Evolutionary conservation across 2,797 vertebrate species (phyloP).

Genomic region (Artibeus jamaicensis): DNA sequence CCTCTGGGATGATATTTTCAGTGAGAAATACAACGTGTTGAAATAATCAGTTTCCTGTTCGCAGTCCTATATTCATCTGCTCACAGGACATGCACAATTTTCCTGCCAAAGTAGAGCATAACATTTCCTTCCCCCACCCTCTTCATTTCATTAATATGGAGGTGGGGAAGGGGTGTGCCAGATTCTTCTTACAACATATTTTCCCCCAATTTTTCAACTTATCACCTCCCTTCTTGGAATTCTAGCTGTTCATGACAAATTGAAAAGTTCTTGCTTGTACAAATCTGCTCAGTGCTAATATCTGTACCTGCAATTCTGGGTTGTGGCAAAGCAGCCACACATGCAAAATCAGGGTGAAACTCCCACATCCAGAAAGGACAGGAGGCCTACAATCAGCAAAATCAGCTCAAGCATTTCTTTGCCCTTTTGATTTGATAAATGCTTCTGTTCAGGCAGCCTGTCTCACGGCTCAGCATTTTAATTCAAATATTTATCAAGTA

Average conservation of each 20-base stretch:
- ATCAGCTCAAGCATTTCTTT: slow-evolving; percentile 45
- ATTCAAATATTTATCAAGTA: slow-evolving; percentile 47
- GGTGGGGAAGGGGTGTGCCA: slow-evolving; percentile 77
- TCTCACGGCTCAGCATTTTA: slow-evolving; percentile 43
- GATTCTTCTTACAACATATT: slow-evolving; percentile 76
- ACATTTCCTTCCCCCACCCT: slow-evolving; percentile 73
- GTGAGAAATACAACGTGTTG: slow-evolving; percentile 77
- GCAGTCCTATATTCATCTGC: slow-evolving; percentile 78
- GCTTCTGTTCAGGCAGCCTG: slow-evolving; percentile 53
- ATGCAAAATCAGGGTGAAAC: slow-evolving; percentile 12
- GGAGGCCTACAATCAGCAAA: slow-evolving; percentile 51
- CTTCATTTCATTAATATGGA: slow-evolving; percentile 77
- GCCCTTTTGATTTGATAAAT: slow-evolving; percentile 43
- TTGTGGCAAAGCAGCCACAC: slow-evolving; percentile 34
- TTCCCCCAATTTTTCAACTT: slow-evolving; percentile 78
- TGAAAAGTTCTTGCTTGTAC: slow-evolving; percentile 64
- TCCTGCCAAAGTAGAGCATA: slow-evolving; percentile 73
- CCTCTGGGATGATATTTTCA: slow-evolving; percentile 76
- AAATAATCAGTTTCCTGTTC: slow-evolving; percentile 79
- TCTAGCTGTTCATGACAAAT: slow-evolving; percentile 70
- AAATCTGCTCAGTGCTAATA: slow-evolving; percentile 73
- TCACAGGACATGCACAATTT: slow-evolving; percentile 77
- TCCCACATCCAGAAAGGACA: slow-evolving; percentile 13
- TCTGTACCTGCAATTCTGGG: slow-evolving; percentile 70
- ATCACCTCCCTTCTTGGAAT: slow-evolving; percentile 77